Conservation (phyloP, 2,113 vertebrate species). For the Platysteira castanea region DNA sequence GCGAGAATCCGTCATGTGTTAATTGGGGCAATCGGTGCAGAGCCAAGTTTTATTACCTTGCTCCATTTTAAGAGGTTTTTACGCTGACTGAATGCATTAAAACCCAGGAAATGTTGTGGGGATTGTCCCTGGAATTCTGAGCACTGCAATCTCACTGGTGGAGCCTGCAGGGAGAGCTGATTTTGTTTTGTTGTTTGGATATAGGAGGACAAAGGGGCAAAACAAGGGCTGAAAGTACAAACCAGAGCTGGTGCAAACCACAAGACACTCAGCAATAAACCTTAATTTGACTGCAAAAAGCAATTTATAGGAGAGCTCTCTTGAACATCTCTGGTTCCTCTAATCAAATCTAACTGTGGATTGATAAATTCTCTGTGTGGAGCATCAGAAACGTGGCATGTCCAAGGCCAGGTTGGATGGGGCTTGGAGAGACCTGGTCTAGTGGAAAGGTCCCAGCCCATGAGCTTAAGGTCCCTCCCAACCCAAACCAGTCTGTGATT, state of each 20-base stretch:
- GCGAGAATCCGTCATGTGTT: neutral
- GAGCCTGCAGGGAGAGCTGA: neutral
- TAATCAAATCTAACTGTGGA: neutral
- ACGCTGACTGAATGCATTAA: conserved; percentile 27
- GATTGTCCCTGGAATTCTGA: neutral
- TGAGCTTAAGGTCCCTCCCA: neutral
- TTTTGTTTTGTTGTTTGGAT: neutral
- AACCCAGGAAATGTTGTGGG: neutral
- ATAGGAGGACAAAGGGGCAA: neutral
- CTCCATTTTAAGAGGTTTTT: conserved; percentile 10
- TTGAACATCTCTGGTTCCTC: neutral
- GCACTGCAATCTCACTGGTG: neutral
- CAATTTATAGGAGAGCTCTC: neutral
- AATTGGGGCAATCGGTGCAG: neutral
- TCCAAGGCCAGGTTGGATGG: neutral
- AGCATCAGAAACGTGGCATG: fast-evolving
- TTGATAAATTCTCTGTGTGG: neutral
- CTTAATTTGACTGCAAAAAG: conserved; percentile 1
- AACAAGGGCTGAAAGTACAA: neutral
- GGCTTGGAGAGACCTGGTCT: neutral
- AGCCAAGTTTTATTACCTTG: neutral
- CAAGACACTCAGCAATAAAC: neutral
- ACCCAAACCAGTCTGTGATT: neutral
- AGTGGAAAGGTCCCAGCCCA: neutral
- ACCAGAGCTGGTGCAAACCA: neutral